Percentiles rank a stretch among this genome's conserved stretches.
Evolutionary conservation across 2,797 vertebrate species (phyloP).

Genomic region (Gadopsis bispinosus): DNA sequence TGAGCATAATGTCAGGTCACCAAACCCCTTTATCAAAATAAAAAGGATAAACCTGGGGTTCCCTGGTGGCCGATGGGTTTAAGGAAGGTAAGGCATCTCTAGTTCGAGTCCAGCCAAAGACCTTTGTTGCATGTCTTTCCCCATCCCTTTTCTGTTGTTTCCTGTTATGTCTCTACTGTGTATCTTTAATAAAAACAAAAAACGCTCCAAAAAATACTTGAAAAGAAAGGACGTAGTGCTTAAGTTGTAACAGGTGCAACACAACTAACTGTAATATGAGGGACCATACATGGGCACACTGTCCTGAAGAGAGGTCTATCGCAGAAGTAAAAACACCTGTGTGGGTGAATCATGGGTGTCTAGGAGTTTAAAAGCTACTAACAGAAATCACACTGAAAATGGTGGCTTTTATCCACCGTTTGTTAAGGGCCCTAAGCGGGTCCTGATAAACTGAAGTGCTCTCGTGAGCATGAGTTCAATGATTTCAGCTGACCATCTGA

Average conservation of each 20-base stretch:
- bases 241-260: neutral
- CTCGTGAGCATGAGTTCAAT: conserved; percentile 14
- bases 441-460: conserved; percentile 19
- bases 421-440: conserved; percentile 1
- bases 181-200: neutral
- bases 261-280: neutral
- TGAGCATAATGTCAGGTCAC: conserved; percentile 13
- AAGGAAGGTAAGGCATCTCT: conserved; percentile 7
- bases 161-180: neutral
- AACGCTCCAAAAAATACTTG: neutral
- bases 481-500: conserved; percentile 20
- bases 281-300: neutral
- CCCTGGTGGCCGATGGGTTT: neutral
- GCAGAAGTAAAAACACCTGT: neutral
- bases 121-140: neutral
- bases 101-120: neutral
- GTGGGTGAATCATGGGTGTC: neutral
- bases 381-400: conserved; percentile 4
- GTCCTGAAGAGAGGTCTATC: conserved; percentile 7
- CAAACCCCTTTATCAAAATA: conserved; percentile 16
- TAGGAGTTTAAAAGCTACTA: neutral
- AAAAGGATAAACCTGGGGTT: conserved; percentile 11
- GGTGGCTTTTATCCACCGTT: neutral
- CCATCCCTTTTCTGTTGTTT: neutral
- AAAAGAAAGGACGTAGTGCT: neutral